Conservation (phyloP, 1,140 invertebrate species). For the Psilanteris sp. region DNA sequence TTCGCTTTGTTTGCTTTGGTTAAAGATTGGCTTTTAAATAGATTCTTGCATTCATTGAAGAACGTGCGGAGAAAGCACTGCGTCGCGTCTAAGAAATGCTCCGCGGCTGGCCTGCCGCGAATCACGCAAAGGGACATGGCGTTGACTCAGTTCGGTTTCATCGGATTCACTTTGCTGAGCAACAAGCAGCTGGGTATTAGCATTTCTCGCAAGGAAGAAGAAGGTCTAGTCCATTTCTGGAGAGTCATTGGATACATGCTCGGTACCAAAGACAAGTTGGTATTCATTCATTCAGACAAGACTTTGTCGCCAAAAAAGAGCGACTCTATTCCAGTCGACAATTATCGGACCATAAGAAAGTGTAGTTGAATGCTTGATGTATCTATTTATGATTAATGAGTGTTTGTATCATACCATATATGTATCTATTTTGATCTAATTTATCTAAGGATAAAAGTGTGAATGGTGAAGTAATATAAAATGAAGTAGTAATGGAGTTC, state of each 20-base stretch:
- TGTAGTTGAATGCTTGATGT: no score
- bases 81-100: constrained; percentile 79
- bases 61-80: constrained; percentile 85
- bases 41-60: constrained; percentile 82
- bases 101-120: constrained; percentile 75
- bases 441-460: no score
- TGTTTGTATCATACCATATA: no score
- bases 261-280: constrained; percentile 88
- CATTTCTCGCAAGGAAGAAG: constrained; percentile 82
- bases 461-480: no score
- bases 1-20: constrained; percentile 18
- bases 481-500: no score
- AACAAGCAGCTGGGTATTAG: constrained; percentile 84
- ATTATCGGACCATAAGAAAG: no score
- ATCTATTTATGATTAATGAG: no score
- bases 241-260: constrained; percentile 88
- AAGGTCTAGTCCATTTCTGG: constrained; percentile 92
- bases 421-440: no score
- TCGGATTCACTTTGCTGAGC: constrained; percentile 86
- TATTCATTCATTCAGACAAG: constrained; percentile 73
- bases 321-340: no score
- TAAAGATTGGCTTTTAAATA: constrained; percentile 60
- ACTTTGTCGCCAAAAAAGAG: no score
- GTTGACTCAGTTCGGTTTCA: constrained; percentile 92
- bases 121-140: constrained; percentile 88